phyloP scores from a whole-genome alignment of 2,888 invertebrate genomes.

The Hypena proboscidalis region DNA sequence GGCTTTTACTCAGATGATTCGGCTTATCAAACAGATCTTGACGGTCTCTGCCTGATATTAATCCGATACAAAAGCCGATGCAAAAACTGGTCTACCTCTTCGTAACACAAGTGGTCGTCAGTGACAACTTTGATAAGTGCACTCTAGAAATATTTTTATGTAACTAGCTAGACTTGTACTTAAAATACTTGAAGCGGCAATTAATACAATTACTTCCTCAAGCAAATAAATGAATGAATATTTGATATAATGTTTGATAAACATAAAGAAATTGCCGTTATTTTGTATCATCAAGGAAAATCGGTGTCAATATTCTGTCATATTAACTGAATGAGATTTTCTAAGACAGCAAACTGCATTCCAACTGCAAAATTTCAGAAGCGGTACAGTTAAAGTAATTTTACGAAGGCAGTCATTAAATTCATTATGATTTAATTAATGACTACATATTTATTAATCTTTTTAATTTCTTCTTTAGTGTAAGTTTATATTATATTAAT shows the following conservation, averaged over 20 bases:
- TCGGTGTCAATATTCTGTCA: too few relatives aligned
- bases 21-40: slow-evolving; percentile 40
- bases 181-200: not conserved
- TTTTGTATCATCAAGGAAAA: not conserved
- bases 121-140: not conserved
- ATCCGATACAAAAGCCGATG: slow-evolving; percentile 13
- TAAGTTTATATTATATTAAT: too few relatives aligned
- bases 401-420: too few relatives aligned
- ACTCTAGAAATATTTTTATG: slow-evolving; percentile 1
- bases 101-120: too few relatives aligned
- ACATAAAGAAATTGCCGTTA: not conserved
- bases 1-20: slow-evolving; percentile 42
- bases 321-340: too few relatives aligned
- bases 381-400: too few relatives aligned
- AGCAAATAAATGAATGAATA: not conserved
- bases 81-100: slow-evolving; percentile 10
- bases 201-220: not conserved
- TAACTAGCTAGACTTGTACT: not conserved
- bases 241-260: not conserved
- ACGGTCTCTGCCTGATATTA: slow-evolving; percentile 20
- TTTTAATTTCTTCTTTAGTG: too few relatives aligned
- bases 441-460: too few relatives aligned
- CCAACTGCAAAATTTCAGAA: too few relatives aligned
- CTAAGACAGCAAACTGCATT: too few relatives aligned
- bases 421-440: too few relatives aligned